Conservation (phyloP, 2,113 vertebrate species). For the Phaethon lepturus region DNA sequence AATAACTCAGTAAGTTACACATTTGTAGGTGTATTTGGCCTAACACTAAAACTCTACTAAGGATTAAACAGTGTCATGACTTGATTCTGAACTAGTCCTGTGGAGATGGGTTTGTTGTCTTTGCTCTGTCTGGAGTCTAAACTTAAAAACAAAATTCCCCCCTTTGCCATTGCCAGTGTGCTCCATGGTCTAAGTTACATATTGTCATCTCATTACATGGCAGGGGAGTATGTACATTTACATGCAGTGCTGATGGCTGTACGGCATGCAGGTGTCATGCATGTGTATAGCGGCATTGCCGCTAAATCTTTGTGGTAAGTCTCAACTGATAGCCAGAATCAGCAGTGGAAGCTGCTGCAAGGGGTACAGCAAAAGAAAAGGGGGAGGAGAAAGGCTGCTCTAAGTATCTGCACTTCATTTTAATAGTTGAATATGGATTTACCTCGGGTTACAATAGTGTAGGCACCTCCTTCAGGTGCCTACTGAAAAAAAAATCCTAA, state of each 20-base stretch:
- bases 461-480: not conserved
- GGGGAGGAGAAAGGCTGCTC: not conserved
- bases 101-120: not conserved
- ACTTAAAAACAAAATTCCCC: not conserved
- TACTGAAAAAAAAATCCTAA: not conserved
- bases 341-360: rapidly evolving
- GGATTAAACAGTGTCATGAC: not conserved
- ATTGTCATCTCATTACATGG: too few relatives aligned
- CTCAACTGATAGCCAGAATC: not conserved
- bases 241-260: not conserved
- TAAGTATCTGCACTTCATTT: not conserved
- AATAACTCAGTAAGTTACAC: not conserved
- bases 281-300: not conserved
- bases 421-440: not conserved
- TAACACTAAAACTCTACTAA: not conserved
- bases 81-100: not conserved
- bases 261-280: not conserved
- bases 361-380: not conserved
- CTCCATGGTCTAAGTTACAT: not conserved
- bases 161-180: not conserved
- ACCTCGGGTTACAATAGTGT: not conserved
- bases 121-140: not conserved
- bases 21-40: not conserved
- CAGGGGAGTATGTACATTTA: not conserved
- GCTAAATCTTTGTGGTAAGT: not conserved